Evolutionary conservation across 2,113 vertebrate genomes (phyloP).

Genomic region (Istiophorus platypterus): DNA sequence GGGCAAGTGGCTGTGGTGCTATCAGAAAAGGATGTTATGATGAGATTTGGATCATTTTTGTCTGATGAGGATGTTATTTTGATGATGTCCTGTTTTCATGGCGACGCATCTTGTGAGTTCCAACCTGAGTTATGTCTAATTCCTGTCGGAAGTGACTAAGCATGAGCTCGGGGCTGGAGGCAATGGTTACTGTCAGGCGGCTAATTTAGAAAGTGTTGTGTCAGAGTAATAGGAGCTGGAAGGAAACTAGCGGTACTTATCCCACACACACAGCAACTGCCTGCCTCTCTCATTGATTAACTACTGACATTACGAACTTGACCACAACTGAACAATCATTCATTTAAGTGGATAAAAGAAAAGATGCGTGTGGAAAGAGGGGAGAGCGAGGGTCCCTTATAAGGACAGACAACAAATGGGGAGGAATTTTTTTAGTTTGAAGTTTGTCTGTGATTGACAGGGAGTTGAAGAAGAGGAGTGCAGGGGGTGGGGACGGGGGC

Average conservation of each 20-base stretch:
- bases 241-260: conserved; percentile 49
- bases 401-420: conserved; percentile 48
- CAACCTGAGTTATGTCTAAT: not conserved
- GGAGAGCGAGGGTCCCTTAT: not conserved
- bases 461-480: conserved; percentile 33
- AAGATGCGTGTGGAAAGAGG: not conserved
- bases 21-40: not conserved
- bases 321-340: conserved; percentile 26
- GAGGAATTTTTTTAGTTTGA: conserved; percentile 38
- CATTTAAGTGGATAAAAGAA: conserved; percentile 15
- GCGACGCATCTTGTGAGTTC: not conserved
- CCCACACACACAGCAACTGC: conserved; percentile 18
- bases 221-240: conserved; percentile 72
- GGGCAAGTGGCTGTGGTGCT: not conserved
- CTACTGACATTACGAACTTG: conserved; percentile 18
- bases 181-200: conserved; percentile 44
- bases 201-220: conserved; percentile 73
- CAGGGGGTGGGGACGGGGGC: conserved; percentile 44
- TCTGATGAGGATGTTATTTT: not conserved
- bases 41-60: not conserved
- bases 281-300: conserved; percentile 27
- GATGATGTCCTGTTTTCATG: not conserved
- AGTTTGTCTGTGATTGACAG: conserved; percentile 57
- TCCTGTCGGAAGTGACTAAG: conserved; percentile 16
- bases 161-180: conserved; percentile 32